Evolutionary conservation across 2,888 invertebrate genomes (phyloP).

Genomic region (Nowickia ferox): DNA sequence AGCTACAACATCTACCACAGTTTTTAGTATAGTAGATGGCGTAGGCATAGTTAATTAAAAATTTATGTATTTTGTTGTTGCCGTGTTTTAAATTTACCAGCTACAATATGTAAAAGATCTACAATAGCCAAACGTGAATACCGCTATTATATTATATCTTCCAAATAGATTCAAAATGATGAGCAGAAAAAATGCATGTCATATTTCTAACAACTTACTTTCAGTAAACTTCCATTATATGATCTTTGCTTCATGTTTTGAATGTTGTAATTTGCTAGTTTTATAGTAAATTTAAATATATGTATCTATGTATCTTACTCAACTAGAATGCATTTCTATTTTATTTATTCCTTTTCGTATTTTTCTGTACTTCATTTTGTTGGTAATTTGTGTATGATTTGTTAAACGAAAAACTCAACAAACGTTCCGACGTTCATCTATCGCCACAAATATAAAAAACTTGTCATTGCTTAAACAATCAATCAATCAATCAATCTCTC

Average conservation of each 20-base stretch:
- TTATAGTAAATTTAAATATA: slow-evolving; percentile 25
- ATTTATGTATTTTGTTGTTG: no score
- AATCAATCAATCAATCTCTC: slow-evolving; percentile 48
- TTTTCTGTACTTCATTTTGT: slow-evolving; percentile 53
- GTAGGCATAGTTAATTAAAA: no score
- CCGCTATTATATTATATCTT: no score
- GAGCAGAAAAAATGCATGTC: background rate
- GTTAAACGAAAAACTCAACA: slow-evolving; percentile 35
- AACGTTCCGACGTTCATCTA: slow-evolving; percentile 60
- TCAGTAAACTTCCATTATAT: slow-evolving; percentile 15
- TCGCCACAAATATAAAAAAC: slow-evolving; percentile 34
- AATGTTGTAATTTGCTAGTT: slow-evolving; percentile 38
- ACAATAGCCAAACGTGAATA: no score
- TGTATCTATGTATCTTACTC: slow-evolving; percentile 36
- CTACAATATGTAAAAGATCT: no score
- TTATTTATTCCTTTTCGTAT: slow-evolving; percentile 49
- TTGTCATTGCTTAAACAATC: slow-evolving; percentile 59
- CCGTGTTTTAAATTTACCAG: no score
- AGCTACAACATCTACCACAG: no score
- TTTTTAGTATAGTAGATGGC: no score
- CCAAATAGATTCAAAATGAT: background rate
- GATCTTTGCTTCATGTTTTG: slow-evolving; percentile 13
- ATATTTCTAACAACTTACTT: background rate
- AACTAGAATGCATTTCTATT: slow-evolving; percentile 63
- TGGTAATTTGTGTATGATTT: slow-evolving; percentile 52